Percentiles rank a stretch among this genome's conserved stretches.
phyloP scores from a whole-genome alignment of 2,113 vertebrate genomes.

The Glareola pratincola region DNA sequence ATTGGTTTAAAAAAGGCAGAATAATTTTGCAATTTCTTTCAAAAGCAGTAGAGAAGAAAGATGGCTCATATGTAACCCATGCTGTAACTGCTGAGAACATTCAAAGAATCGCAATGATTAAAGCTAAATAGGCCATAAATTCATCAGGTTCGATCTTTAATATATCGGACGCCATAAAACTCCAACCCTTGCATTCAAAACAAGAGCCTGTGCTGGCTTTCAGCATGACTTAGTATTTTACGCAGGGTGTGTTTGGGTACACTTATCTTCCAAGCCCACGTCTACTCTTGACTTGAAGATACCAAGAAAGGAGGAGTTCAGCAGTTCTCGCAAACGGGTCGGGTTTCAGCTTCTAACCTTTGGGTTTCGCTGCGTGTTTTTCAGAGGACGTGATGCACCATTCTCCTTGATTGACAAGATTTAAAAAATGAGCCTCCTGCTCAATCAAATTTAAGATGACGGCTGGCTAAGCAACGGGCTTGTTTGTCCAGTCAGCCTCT shows the following conservation, averaged over 20 bases:
- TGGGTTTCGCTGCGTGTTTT: not conserved
- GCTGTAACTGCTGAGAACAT: not conserved
- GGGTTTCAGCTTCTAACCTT: not conserved
- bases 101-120: not conserved
- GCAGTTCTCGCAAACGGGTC: not conserved
- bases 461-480: not conserved
- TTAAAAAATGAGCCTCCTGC: not conserved
- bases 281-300: not conserved
- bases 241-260: fast-evolving
- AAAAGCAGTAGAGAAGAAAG: not conserved
- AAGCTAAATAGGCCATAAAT: not conserved
- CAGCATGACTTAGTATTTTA: not conserved
- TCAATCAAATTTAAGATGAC: not conserved
- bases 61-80: not conserved
- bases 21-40: not conserved
- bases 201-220: not conserved
- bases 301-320: not conserved
- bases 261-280: not conserved
- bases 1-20: not conserved
- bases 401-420: not conserved
- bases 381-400: not conserved
- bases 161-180: not conserved
- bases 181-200: not conserved
- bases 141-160: not conserved
- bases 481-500: not conserved